Percentiles rank a stretch among this genome's conserved stretches.
Conservation (phyloP, 92 coral and sea anemone species). For the Porites evermanni region DNA sequence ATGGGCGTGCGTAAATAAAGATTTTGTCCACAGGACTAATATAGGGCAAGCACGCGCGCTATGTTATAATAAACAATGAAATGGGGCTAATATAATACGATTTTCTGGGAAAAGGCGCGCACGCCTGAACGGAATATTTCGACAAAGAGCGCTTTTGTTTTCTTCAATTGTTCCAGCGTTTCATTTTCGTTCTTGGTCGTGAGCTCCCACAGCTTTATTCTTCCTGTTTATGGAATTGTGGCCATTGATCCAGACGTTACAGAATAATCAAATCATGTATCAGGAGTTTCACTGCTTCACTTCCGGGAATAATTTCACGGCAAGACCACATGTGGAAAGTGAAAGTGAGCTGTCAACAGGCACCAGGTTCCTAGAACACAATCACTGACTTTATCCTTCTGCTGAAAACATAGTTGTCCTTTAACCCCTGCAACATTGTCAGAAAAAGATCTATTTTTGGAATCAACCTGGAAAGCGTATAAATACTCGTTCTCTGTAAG, state of each 20-base stretch:
- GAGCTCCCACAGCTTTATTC: background rate
- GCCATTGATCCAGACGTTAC: too few relatives aligned
- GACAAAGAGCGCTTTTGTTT: background rate
- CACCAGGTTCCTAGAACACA: background rate
- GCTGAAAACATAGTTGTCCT: background rate
- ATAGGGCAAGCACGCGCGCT: too few relatives aligned
- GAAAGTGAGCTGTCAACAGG: background rate
- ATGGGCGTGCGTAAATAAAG: too few relatives aligned
- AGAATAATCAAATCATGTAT: background rate
- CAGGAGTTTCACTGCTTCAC: background rate
- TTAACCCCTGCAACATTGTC: background rate
- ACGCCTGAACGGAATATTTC: too few relatives aligned
- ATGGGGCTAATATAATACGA: too few relatives aligned
- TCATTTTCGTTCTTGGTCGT: background rate
- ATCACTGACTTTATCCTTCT: too few relatives aligned
- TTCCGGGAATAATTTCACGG: background rate
- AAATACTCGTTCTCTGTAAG: background rate
- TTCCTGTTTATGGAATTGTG: background rate
- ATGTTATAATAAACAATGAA: too few relatives aligned
- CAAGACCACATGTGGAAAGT: slow-evolving; percentile 3
- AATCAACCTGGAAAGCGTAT: background rate
- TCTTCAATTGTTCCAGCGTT: background rate
- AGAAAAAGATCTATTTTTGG: background rate
- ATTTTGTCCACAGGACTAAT: too few relatives aligned
- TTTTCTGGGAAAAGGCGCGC: too few relatives aligned